phyloP scores from a whole-genome alignment of 2,888 invertebrate genomes.

The Andrena minutula region DNA sequence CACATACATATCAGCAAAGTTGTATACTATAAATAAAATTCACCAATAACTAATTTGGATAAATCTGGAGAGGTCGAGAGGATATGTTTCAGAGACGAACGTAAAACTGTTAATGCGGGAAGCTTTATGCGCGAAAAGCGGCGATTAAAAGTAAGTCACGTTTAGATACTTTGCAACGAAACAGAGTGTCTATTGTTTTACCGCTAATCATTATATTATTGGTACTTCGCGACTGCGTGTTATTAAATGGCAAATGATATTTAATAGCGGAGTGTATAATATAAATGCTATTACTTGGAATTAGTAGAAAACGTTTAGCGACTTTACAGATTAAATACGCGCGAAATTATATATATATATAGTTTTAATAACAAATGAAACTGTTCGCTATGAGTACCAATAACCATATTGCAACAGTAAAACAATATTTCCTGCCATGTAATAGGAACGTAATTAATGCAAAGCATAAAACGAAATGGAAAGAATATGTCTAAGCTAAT shows the following conservation, averaged over 20 bases:
- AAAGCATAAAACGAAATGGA: conserved; percentile 38
- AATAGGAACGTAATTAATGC: conserved; percentile 29
- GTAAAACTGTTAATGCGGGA: conserved; percentile 19
- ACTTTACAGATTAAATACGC: not conserved
- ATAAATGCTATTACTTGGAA: not conserved
- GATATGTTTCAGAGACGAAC: conserved; percentile 21
- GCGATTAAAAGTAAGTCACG: conserved; percentile 7
- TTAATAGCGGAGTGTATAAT: not conserved
- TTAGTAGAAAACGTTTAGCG: not conserved
- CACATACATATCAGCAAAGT: conserved; percentile 13
- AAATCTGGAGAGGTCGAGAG: conserved; percentile 38
- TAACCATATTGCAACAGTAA: conserved; percentile 30
- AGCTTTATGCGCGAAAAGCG: conserved; percentile 22
- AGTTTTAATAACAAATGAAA: not conserved
- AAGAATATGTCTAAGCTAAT: conserved; percentile 24
- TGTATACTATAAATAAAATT: conserved; percentile 36
- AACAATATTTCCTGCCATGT: conserved; percentile 11
- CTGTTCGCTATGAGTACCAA: conserved; percentile 20
- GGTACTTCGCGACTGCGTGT: conserved; percentile 11
- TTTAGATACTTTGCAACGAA: conserved; percentile 14
- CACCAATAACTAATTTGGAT: conserved; percentile 22
- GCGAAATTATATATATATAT: no score
- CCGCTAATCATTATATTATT: conserved; percentile 11
- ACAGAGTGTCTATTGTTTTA: conserved; percentile 25
- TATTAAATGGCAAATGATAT: not conserved